Percentiles rank a stretch among this genome's conserved stretches.
These are phyloP conservation scores for Cerastis rubricosa DNA, from an alignment of 2,888 invertebrate genomes.

Conservation along the genomic window DNA sequence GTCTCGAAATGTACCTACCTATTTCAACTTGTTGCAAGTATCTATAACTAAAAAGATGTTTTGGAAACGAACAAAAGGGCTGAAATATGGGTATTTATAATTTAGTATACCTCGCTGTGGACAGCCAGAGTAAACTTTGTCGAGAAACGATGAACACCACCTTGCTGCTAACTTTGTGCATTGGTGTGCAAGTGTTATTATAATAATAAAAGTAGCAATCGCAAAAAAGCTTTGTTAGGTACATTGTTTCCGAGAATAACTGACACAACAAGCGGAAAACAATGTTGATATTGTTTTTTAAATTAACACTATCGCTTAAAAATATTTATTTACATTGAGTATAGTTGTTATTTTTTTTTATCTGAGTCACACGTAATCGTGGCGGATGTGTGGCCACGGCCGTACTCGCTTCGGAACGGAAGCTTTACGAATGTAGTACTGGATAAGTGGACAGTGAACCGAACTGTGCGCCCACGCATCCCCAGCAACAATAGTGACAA, in stretches of 20 bases:
- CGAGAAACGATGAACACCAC: not conserved
- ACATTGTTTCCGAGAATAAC: conserved; percentile 32
- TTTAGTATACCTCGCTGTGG: not conserved
- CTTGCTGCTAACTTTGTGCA: not conserved
- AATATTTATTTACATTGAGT: conserved; percentile 54
- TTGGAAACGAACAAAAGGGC: not conserved
- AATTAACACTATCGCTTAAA: conserved; percentile 46
- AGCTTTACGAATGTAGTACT: conserved; percentile 76
- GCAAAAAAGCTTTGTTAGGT: not conserved
- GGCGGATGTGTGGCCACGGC: conserved; percentile 83
- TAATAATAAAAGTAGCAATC: not conserved
- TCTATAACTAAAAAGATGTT: not conserved
- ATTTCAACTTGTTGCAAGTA: not conserved
- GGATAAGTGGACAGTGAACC: conserved; percentile 87
- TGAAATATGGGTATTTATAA: conserved; percentile 25
- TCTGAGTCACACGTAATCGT: conserved; percentile 69
- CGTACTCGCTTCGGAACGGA: conserved; percentile 76
- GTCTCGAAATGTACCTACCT: not conserved
- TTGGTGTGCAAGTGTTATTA: not conserved
- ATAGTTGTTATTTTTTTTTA: conserved; percentile 57
- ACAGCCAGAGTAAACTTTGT: not conserved
- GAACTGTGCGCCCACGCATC: conserved; percentile 67
- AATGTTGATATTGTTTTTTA: conserved; percentile 20
- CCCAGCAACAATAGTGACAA: conserved; percentile 60
- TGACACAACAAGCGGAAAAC: conserved; percentile 15